Conservation (phyloP, 2,888 invertebrate genomes). For the Pyralis farinalis region DNA sequence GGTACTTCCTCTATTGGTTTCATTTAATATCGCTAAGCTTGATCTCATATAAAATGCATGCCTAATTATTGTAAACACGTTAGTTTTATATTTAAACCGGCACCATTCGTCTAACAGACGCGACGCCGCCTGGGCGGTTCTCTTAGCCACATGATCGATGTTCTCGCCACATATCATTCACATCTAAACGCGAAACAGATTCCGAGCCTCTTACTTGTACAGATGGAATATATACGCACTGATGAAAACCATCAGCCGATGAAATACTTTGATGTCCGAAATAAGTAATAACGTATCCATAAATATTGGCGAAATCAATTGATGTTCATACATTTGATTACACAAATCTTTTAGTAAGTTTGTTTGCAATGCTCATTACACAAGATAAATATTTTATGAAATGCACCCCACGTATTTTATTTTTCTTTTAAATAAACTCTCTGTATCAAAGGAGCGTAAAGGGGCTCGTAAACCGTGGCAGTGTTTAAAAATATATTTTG, state of each 20-base stretch:
- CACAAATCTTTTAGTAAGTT: neutral
- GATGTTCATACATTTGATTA: slow-evolving; percentile 5
- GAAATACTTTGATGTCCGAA: slow-evolving; percentile 52
- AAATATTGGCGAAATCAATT: slow-evolving; percentile 17
- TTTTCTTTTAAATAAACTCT: slow-evolving; percentile 9
- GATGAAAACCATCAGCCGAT: slow-evolving; percentile 46
- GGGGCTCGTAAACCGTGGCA: slow-evolving; percentile 33
- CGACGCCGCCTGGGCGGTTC: slow-evolving; percentile 20
- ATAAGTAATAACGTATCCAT: slow-evolving; percentile 22
- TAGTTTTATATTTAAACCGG: too few relatives aligned
- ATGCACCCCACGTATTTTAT: slow-evolving; percentile 8
- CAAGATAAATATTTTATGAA: slow-evolving; percentile 10
- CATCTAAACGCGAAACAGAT: slow-evolving; percentile 49
- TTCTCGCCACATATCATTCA: slow-evolving; percentile 43
- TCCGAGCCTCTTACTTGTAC: slow-evolving; percentile 33
- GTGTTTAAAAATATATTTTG: slow-evolving; percentile 47
- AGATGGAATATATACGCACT: slow-evolving; percentile 27
- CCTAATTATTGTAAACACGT: too few relatives aligned
- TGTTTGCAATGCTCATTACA: slow-evolving; percentile 4
- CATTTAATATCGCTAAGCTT: too few relatives aligned
- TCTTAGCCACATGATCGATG: slow-evolving; percentile 47
- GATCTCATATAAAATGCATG: too few relatives aligned
- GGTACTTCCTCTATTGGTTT: too few relatives aligned
- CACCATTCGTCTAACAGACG: slow-evolving; percentile 23
- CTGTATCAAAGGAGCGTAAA: slow-evolving; percentile 23